Evolutionary conservation across 1,140 invertebrate genomes (phyloP).

Genomic region (Schlechtendalia chinensis): DNA sequence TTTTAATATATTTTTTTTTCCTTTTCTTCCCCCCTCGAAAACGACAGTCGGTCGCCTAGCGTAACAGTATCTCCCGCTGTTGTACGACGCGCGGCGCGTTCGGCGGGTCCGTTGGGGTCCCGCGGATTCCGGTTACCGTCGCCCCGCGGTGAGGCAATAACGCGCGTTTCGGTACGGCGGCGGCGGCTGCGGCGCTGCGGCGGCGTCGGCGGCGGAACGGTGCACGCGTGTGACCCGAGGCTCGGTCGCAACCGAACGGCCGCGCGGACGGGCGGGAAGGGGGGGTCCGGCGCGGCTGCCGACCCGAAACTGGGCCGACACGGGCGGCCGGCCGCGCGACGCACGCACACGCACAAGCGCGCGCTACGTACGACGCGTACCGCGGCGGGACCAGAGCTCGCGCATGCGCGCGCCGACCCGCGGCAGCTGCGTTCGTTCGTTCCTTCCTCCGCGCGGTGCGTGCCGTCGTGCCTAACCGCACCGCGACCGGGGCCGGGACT

Average conservation of each 20-base stretch:
- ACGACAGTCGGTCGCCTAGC: too few species aligned
- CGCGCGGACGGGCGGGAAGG: slow-evolving; percentile 1
- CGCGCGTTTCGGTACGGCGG: neutral
- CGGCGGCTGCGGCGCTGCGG: neutral
- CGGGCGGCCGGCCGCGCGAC: neutral
- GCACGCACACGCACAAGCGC: neutral
- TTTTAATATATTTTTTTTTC: too few species aligned
- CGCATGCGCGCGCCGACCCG: slow-evolving; percentile 11
- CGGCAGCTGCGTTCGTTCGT: slow-evolving; percentile 44
- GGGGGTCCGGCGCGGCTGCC: neutral
- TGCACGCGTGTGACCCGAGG: neutral
- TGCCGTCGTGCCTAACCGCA: too few species aligned
- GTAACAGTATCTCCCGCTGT: too few species aligned
- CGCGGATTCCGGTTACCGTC: slow-evolving; percentile 30
- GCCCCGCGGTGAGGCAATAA: neutral
- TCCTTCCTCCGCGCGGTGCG: neutral
- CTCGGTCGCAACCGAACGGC: neutral
- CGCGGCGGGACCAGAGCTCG: slow-evolving; percentile 43
- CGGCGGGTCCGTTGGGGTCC: slow-evolving; percentile 38
- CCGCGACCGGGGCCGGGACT: slow-evolving; percentile 42
- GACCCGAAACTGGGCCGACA: slow-evolving; percentile 47
- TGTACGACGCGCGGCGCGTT: neutral
- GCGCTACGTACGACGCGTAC: neutral
- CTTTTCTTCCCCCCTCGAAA: too few species aligned
- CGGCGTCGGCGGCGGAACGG: neutral